These are phyloP conservation scores for Oithona nana DNA, from an alignment of 2,888 invertebrate species.

Conservation along the genomic window DNA sequence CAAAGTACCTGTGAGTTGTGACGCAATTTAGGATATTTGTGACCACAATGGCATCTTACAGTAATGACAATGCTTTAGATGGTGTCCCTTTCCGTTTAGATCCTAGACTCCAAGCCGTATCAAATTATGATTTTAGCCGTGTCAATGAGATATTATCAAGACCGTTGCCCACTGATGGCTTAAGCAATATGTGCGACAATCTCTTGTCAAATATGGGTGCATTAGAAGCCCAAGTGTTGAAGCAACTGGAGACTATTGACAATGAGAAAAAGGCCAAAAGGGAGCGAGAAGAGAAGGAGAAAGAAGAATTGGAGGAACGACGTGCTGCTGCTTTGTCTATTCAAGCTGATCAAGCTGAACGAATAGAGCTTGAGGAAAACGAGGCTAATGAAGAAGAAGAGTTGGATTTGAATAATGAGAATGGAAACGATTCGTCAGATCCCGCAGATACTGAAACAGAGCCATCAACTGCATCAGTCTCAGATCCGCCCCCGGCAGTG, in stretches of 20 bases:
- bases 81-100: neutral
- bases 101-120: neutral
- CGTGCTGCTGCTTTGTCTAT: no score
- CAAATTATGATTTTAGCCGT: neutral
- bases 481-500: neutral
- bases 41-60: no score
- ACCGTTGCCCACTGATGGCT: neutral
- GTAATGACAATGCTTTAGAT: no score
- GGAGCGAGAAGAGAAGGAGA: neutral
- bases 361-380: no score
- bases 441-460: neutral
- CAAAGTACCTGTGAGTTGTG: no score
- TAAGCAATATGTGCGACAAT: neutral
- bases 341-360: no score
- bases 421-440: neutral
- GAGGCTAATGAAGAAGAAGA: neutral
- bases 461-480: neutral
- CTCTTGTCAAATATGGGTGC: neutral
- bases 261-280: neutral
- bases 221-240: neutral
- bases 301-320: neutral
- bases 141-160: neutral
- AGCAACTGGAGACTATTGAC: neutral
- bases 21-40: no score
- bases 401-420: neutral